Evolutionary conservation across 1,140 invertebrate species (phyloP), one percentile per base, ranked within the genome.

Genomic region (Drosophila repleta): DNA sequence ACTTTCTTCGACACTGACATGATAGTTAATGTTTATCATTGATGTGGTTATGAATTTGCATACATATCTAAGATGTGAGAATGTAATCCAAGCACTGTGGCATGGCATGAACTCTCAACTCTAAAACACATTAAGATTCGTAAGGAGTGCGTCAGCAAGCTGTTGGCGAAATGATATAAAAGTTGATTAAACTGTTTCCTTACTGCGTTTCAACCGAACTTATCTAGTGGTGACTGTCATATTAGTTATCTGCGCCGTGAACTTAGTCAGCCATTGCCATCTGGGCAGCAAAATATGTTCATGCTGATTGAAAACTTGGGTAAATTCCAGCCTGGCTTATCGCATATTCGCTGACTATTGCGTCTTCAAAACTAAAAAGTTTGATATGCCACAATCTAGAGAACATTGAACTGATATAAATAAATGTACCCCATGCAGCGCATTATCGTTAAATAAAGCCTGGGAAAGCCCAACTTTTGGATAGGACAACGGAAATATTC

Each of bases 11-110:
- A 15, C 56, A 61, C 11, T 61, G 56, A 68, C 56, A 68, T 61
- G 49, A 66, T 66, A 66, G 37, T 66, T 57, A 52, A 65, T 71
- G 37, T 61, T 71, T 71, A 65, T 65, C 66, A 63, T 53, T 56
- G 41, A 63, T 45, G 11, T 61, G 15, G 43, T 63, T 69, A 64
- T 64, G 24, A 66, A 58, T 66, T 58, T 66, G 49, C 67, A 63
- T 56, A 56, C 51, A 32, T 56, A 70, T 35, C 26, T 29, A 2
- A 39, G 52, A 46, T 53, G 49, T 45, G 49, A 69, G 41, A 6
- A 18, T 15, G 24, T 39, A 21, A 17, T 37, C 29, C 6, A 53
- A 20, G 18, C 17, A 37, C 21, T 37, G n/a, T 37, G 17, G 4
- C 11, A 35, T 53, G 10, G 10, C 7, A 29, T 35, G 32, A 35